Conservation (phyloP, 2,888 invertebrate genomes). For the Alloscopus bannaensis region DNA sequence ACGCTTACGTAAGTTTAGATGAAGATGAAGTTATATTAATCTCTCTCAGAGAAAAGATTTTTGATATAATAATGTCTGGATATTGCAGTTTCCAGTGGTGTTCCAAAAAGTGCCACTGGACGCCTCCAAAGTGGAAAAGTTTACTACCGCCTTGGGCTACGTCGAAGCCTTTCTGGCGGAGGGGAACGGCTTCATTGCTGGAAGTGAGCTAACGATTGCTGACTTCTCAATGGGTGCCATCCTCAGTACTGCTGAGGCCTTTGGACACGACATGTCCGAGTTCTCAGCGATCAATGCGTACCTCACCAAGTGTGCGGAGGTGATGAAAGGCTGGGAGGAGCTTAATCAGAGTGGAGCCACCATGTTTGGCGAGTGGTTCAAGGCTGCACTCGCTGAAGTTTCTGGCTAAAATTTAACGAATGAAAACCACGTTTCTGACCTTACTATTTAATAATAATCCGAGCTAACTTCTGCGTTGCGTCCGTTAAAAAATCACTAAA, state of each 20-base stretch:
- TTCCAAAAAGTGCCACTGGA: conserved; percentile 74
- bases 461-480: too few species aligned
- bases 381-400: conserved; percentile 51
- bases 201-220: conserved; percentile 75
- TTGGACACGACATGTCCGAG: conserved; percentile 80
- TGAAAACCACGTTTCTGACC: too few species aligned
- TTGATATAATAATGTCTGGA: too few species aligned
- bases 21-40: neutral
- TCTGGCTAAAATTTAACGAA: too few species aligned
- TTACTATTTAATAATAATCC: too few species aligned
- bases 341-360: conserved; percentile 74
- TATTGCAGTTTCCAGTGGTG: conserved; percentile 65
- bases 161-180: conserved; percentile 76
- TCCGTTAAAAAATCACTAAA: too few species aligned
- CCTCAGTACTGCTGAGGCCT: conserved; percentile 74
- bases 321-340: conserved; percentile 79
- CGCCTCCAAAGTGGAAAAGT: conserved; percentile 73
- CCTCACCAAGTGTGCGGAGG: conserved; percentile 79
- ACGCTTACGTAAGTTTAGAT: conserved; percentile 81
- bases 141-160: conserved; percentile 75
- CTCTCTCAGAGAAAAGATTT: too few species aligned
- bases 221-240: conserved; percentile 77
- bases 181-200: conserved; percentile 75
- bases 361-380: conserved; percentile 70
- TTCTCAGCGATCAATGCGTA: conserved; percentile 83